Base-by-base conservation (phyloP, 2,113 vertebrate genomes). In the Amphilophus citrinellus region DNA sequence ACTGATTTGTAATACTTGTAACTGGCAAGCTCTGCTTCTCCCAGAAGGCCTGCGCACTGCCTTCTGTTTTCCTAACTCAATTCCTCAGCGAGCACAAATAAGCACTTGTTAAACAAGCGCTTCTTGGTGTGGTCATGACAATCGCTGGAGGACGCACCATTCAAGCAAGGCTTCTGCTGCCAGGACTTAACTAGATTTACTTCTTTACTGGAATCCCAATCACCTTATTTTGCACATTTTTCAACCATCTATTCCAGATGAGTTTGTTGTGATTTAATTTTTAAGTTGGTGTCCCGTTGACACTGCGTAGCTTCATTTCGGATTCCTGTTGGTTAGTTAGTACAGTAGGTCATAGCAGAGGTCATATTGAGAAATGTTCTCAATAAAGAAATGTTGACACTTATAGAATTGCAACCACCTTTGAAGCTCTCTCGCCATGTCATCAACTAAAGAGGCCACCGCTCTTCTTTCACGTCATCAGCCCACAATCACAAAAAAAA, bases 71-170 rank as follows among this genome's bases (percentile, higher is more conserved):
- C 76, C 42, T 62, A 71, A 42, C 75, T 79, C 47, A 61, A 84
- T 71, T 88, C 87, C 80, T 84, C 37, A 1, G 77, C 78, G 85
- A 85, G 87, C 77, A 88, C 83, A 91, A 90, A 90, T 82, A 88
- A 92, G 90, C 84, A 87, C 80, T 90, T 90, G 89, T 92, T 90
- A 84, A 92, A 88, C 87, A 84, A 53, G 15, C 30, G 44, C 44
- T 71, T 42, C 44, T 30, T 71, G 24, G 66, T 71, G 30, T 44
- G 17, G 44, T 50, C 9, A 50, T 71, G 66, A 71, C 30, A 50
- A 53, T 50, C 24, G 10, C 66, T 32, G 66, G 24, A 53, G 66
- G 44, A 73, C 44, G 30, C 66, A 32, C 17, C 44, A 32, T 53
- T 53, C 24, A 53, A 32, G 44, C 44, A 73, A 71, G 17, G 66